Evolutionary conservation across 1,140 invertebrate genomes (phyloP), one percentile per base, ranked within the genome.

Genomic region (Rhopalosiphum padi): DNA sequence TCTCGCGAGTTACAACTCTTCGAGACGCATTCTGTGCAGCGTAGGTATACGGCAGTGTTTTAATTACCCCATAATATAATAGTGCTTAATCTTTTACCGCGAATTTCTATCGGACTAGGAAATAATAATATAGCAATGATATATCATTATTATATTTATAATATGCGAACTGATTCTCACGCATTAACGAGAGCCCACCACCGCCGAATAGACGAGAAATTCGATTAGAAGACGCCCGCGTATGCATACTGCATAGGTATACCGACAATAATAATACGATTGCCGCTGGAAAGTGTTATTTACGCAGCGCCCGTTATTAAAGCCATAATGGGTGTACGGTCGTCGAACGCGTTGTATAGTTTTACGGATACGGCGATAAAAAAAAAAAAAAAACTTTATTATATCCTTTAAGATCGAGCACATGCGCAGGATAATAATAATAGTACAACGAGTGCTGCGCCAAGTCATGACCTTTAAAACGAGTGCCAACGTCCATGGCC

Each of bases 91-190:
- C n/a, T 82, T 22, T 18, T 35, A n/a, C 68, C n/a, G 5, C 22
- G 77, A 85, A 43, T 85, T 85, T 23, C 22, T 43, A 85, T 85
- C 83, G 83, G 23, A 30, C 23, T 8, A 41, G 37, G 41, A 41
- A 41, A 9, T 83, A 85, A 23, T 23, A 37, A 21, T 82, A 77
- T 22, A 86, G 43, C 43, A 87, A 48, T 87, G n/a, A 89, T 53
- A 86, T 43, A 46, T 37, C 37, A 83, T 41, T 83, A 41, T 83
- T 22, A 1, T 82, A 37, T 21, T 6, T 15, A 25, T 55, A 7
- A n/a, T n/a, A 30, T 15, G 25, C 85, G 87, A 89, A 53, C 87
- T 53, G 48, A 89, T 89, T 89, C 51, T 30, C 88, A 89, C 88
- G 88, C 88, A 8, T 53, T 89, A 89, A 87, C 46, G n/a, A 48